Base-by-base conservation (phyloP, 2,888 invertebrate species). In the Andricus quercusramuli region DNA sequence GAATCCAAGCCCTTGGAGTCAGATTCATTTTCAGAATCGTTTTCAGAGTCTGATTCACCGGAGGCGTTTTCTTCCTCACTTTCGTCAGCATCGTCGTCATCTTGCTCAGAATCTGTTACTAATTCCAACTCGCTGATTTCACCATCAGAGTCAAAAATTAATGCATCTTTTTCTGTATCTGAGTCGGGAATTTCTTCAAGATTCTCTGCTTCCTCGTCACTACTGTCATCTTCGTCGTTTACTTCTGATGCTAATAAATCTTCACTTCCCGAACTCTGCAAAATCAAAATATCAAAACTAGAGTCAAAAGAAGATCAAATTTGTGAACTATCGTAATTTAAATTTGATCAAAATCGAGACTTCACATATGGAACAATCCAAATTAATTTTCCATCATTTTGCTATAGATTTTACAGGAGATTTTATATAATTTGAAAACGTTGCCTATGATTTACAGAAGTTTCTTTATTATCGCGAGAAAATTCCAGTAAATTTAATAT, bases 121-220 rank as follows among this genome's bases (percentile, higher is more conserved):
- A 86, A 86, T 81, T 87, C 85, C 13, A 84, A 81, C 59, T 85
- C 84, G 22, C 82, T 79, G 37, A 84, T 83, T 47, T 83, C 81
- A 2, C 64, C 79, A 67, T 83, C 94, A 68, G 94, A 94, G 77
- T 94, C 93, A 91, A 95, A 95, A 83, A 91, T 84, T 77, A 89
- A 79, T n/a, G 86, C 81, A 85, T 91, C 92, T 80, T 87, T 83
- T 81, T 92, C 91, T 25, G 88, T 87, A 79, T 92, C 93, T 84
- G 94, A 94, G 88, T 94, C 94, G 85, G 89, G 90, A 87, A 94
- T 93, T 32, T 91, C 91, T 77, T 94, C 93, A 8, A 94, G 93
- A 20, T 89, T 89, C 17, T 92, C 93, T n/a, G 89, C 88, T 82
- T 93, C 94, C 62, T 93, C 93, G 47, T 94, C 94, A 15, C 93